phyloP scores from a whole-genome alignment of 2,797 vertebrate genomes.

The Schizopygopsis pylzovi region DNA sequence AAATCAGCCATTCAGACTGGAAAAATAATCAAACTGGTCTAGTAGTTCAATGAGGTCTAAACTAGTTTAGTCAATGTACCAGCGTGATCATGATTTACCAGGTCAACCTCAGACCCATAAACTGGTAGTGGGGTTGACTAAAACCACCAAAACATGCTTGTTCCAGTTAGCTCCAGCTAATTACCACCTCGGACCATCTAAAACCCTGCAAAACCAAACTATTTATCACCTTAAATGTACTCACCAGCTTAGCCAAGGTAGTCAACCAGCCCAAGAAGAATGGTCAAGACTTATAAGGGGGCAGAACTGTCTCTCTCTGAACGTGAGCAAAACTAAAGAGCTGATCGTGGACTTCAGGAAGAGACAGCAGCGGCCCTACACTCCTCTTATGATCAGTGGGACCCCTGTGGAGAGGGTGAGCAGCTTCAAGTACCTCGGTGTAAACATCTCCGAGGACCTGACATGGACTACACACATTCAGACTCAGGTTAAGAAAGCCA shows the following conservation, averaged over 20 bases:
- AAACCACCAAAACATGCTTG: neutral
- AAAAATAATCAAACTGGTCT: neutral
- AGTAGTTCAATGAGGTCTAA: neutral
- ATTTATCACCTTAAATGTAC: neutral
- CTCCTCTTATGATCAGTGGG: no score
- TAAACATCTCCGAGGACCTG: no score
- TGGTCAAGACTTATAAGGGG: neutral
- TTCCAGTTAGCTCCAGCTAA: neutral
- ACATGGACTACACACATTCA: no score
- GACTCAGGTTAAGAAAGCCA: no score
- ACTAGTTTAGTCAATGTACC: neutral
- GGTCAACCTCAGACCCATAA: neutral
- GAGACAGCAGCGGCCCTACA: no score
- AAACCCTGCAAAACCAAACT: neutral
- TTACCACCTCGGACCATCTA: neutral
- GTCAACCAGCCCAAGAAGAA: neutral
- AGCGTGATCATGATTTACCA: neutral
- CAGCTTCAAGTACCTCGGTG: no score
- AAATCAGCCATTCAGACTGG: neutral
- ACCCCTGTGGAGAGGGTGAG: no score
- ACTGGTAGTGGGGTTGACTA: neutral
- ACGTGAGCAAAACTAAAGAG: no score
- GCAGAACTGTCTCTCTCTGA: no score
- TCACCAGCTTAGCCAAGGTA: neutral
- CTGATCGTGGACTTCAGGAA: no score